Conservation (phyloP, 1,140 invertebrate species). For the Cherax destructor region DNA sequence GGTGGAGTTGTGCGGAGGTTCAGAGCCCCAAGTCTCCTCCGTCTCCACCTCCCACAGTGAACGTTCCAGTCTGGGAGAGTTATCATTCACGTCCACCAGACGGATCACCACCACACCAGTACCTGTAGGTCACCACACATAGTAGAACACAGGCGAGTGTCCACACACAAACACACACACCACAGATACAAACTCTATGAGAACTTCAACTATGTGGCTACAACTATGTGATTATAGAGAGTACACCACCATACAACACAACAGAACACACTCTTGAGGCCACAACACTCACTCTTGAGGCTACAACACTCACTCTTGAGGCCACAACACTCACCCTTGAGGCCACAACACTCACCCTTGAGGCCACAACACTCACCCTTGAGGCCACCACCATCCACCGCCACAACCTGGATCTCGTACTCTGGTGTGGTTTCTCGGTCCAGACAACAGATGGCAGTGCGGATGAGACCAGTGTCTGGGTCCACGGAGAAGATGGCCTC, state of each 20-base stretch:
- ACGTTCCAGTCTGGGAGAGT: conserved; percentile 20
- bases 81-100: conserved; percentile 44
- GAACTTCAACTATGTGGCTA: no score
- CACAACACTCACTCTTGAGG: no score
- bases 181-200: no score
- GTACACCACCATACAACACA: no score
- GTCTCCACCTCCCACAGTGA: conserved; percentile 32
- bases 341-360: no score
- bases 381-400: conserved; percentile 74
- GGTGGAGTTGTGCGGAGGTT: background rate
- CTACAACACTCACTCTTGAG: no score
- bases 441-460: conserved; percentile 67
- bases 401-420: conserved; percentile 72
- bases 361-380: conserved; percentile 70
- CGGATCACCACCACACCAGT: conserved; percentile 39
- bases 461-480: conserved; percentile 75
- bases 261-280: no score
- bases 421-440: conserved; percentile 64
- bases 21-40: conserved; percentile 23
- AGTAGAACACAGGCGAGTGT: no score
- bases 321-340: no score
- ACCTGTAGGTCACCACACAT: background rate
- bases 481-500: conserved; percentile 75
- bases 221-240: no score
- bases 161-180: background rate